Evolutionary conservation across 2,888 invertebrate species (phyloP).

Genomic region (Drosophila quinaria): DNA sequence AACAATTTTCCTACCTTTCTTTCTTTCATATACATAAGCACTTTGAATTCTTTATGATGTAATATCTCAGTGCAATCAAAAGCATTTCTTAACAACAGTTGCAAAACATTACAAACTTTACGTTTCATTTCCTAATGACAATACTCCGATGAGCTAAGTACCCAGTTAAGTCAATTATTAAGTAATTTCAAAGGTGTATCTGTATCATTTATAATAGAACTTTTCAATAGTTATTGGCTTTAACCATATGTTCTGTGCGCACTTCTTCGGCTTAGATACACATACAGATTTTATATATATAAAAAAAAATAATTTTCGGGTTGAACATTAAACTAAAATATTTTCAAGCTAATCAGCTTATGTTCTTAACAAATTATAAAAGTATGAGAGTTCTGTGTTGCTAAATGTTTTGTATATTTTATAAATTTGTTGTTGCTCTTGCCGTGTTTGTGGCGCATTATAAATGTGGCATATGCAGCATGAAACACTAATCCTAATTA

Average conservation of each 20-base stretch:
- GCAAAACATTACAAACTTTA: slow-evolving; percentile 10
- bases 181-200: not conserved
- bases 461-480: slow-evolving; percentile 58
- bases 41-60: slow-evolving; percentile 60
- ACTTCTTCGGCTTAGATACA: too few species aligned
- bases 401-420: slow-evolving; percentile 6
- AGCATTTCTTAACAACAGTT: slow-evolving; percentile 25
- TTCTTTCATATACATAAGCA: slow-evolving; percentile 21
- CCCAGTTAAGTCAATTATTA: not conserved
- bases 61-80: slow-evolving; percentile 41
- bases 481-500: slow-evolving; percentile 67
- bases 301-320: not conserved
- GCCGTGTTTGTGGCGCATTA: slow-evolving; percentile 38
- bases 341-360: slow-evolving; percentile 48
- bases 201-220: not conserved
- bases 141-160: not conserved
- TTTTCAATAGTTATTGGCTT: not conserved
- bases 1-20: slow-evolving; percentile 48
- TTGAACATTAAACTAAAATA: slow-evolving; percentile 23
- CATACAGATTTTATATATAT: not conserved
- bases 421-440: slow-evolving; percentile 1
- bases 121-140: not conserved
- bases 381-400: not conserved
- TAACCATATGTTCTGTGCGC: not conserved
- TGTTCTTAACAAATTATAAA: slow-evolving; percentile 11